Evolutionary conservation across 2,797 vertebrate species (phyloP).

Genomic region (Chiloscyllium punctatum): DNA sequence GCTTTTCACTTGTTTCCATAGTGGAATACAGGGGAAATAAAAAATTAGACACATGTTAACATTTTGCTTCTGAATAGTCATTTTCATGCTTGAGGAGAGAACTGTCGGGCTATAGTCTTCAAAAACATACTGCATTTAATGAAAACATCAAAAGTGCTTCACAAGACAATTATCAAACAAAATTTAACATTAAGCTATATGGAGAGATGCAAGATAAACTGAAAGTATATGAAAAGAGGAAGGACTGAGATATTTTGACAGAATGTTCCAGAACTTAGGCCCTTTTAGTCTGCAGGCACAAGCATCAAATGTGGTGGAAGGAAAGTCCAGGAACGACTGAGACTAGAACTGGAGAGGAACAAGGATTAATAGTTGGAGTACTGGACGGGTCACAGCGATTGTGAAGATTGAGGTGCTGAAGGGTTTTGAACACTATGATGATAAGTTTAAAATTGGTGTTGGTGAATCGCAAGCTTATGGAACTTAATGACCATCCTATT

Average conservation of each 20-base stretch:
- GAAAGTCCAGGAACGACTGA: neutral
- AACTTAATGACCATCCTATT: neutral
- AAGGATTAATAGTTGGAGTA: neutral
- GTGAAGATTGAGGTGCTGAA: neutral
- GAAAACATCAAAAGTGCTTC: neutral
- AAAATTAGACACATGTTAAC: neutral
- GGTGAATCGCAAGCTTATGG: neutral
- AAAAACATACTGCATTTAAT: neutral
- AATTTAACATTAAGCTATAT: neutral
- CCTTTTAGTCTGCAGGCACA: neutral
- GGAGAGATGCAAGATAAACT: neutral
- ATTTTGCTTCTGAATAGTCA: neutral
- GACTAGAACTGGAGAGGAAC: neutral
- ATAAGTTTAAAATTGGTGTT: neutral
- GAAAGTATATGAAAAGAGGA: neutral
- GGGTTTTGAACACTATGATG: neutral
- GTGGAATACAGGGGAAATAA: slow-evolving; percentile 20
- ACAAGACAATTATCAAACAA: neutral
- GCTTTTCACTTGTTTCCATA: slow-evolving; percentile 26
- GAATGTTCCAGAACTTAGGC: neutral
- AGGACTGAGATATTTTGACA: too few relatives aligned
- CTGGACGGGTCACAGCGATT: neutral
- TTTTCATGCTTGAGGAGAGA: neutral
- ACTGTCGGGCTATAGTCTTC: neutral
- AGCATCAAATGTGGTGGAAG: neutral